A percentile compares a stretch with the other conserved stretches of the same genome.
Evolutionary conservation across 2,113 vertebrate species (phyloP).

Genomic region (Morone chrysops): DNA sequence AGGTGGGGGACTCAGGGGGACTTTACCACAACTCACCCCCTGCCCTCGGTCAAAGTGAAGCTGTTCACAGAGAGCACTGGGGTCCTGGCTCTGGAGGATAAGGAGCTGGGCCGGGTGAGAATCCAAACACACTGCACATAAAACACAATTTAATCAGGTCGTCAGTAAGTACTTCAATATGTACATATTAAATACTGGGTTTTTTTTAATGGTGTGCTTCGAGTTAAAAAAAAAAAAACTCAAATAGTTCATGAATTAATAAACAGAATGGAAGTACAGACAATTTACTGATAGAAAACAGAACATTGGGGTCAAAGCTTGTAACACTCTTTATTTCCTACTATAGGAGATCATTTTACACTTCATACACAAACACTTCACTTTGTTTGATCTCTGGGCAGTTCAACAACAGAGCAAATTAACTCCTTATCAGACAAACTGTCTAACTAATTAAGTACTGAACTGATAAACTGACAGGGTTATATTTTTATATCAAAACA

Average conservation of each 20-base stretch:
- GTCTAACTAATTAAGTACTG: neutral
- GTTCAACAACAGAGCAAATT: neutral
- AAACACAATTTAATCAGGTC: neutral
- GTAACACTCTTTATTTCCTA: neutral
- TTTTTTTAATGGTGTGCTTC: too few species aligned
- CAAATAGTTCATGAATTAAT: too few species aligned
- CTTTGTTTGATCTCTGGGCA: neutral
- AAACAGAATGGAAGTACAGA: too few species aligned
- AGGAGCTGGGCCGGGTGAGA: conserved; percentile 94
- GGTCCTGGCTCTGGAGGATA: conserved; percentile 96
- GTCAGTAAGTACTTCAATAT: too few species aligned
- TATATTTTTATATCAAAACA: neutral
- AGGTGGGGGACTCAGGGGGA: conserved; percentile 99
- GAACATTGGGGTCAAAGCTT: too few species aligned
- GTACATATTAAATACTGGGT: too few species aligned
- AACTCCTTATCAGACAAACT: neutral
- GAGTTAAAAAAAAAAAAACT: too few species aligned
- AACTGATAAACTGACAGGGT: neutral
- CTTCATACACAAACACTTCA: neutral
- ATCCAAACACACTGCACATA: neutral
- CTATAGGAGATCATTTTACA: neutral
- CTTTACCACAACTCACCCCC: conserved; percentile 94
- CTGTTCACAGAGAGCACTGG: conserved; percentile 97
- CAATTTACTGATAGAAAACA: too few species aligned
- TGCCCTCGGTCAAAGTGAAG: conserved; percentile 96